Conservation (phyloP, 1,140 invertebrate genomes). For the Venturia canescens region DNA sequence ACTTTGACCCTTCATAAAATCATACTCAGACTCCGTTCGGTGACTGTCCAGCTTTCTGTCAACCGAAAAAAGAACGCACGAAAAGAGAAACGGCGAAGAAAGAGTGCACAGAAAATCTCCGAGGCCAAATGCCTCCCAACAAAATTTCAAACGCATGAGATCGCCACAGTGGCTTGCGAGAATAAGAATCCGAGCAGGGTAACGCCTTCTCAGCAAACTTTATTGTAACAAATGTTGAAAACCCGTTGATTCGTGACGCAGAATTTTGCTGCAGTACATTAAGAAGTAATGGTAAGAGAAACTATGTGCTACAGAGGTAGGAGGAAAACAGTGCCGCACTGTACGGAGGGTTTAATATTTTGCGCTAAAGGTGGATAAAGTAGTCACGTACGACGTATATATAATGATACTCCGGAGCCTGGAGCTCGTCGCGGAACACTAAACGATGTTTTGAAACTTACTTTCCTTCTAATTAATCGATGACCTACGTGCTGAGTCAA, state of each 20-base stretch:
- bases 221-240: slow-evolving; percentile 24
- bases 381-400: slow-evolving; percentile 2
- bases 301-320: not conserved
- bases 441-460: no score
- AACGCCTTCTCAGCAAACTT: slow-evolving; percentile 23
- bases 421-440: not conserved
- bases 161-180: no score
- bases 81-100: no score
- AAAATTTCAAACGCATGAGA: no score
- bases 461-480: no score
- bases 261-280: slow-evolving; percentile 36
- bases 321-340: not conserved
- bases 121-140: no score
- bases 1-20: no score
- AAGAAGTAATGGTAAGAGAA: slow-evolving; percentile 24
- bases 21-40: no score
- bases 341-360: not conserved
- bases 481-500: no score
- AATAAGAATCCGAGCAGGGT: not conserved
- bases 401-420: not conserved
- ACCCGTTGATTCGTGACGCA: slow-evolving; percentile 23
- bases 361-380: not conserved
- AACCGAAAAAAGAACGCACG: no score
- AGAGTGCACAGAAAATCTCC: no score
- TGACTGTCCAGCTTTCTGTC: no score